Percentiles rank a stretch among this genome's conserved stretches.
Evolutionary conservation across 1,140 invertebrate species (phyloP).

Genomic region (Geopemphigus sp.): DNA sequence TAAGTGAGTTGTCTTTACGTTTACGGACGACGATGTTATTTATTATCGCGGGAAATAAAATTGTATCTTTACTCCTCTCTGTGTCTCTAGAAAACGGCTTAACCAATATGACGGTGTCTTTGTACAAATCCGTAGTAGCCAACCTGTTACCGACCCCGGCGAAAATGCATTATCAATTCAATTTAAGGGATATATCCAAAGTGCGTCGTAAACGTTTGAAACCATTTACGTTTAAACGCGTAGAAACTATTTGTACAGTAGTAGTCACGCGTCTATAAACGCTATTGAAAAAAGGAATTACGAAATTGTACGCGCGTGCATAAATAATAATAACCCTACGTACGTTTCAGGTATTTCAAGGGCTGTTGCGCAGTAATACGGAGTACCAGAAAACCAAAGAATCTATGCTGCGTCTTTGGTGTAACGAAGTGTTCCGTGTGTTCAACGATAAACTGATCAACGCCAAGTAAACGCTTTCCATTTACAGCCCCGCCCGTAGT

Average conservation of each 20-base stretch:
- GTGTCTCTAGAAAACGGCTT: background rate
- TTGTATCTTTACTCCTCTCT: background rate
- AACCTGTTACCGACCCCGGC: conserved; percentile 80
- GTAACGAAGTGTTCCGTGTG: conserved; percentile 79
- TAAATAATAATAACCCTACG: no score
- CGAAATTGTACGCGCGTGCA: no score
- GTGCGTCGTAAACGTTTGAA: conserved; percentile 56
- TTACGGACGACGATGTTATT: no score
- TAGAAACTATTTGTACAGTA: no score
- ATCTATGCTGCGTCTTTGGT: conserved; percentile 75
- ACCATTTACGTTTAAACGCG: no score
- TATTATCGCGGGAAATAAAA: no score
- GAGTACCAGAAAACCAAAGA: conserved; percentile 54
- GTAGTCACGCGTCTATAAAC: no score
- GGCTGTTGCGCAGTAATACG: conserved; percentile 70
- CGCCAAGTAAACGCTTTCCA: conserved; percentile 61
- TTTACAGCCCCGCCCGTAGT: no score
- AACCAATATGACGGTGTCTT: conserved; percentile 68
- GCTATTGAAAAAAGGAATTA: no score
- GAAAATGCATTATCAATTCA: conserved; percentile 87
- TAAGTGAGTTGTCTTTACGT: background rate
- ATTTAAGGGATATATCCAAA: conserved; percentile 81
- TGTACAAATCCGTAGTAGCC: conserved; percentile 68
- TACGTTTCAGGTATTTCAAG: conserved; percentile 66
- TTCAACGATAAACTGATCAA: conserved; percentile 79